Conservation (phyloP, 2,113 vertebrate species). For the Tychaedon coryphoeus region DNA sequence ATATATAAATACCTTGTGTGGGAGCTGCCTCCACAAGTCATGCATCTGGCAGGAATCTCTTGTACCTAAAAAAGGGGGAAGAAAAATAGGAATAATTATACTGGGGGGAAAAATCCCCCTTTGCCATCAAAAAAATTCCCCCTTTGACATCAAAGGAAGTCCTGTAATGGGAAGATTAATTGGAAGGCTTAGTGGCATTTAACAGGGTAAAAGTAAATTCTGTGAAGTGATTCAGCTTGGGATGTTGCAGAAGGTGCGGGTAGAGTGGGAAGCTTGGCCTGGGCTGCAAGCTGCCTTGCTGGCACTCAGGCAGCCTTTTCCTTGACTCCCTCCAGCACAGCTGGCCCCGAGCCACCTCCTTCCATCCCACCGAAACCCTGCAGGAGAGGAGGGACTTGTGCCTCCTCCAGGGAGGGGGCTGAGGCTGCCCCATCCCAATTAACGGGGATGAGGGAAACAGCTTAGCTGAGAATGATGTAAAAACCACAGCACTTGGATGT, state of each 20-base stretch:
- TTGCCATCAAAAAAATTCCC: slow-evolving; percentile 58
- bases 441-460: neutral
- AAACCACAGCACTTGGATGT: neutral
- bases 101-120: slow-evolving; percentile 65
- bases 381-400: neutral
- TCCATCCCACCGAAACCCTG: neutral
- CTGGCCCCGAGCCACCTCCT: rapidly evolving
- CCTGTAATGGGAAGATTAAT: slow-evolving; percentile 75
- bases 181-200: slow-evolving; percentile 73
- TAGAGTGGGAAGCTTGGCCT: slow-evolving; percentile 51
- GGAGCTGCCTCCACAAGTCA: slow-evolving; percentile 69
- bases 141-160: slow-evolving; percentile 77
- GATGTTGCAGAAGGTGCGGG: slow-evolving; percentile 67
- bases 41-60: slow-evolving; percentile 39
- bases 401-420: neutral
- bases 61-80: slow-evolving; percentile 15
- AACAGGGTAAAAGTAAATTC: slow-evolving; percentile 69
- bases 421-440: neutral
- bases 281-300: slow-evolving; percentile 13
- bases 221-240: slow-evolving; percentile 65
- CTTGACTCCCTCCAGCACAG: neutral
- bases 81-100: slow-evolving; percentile 69
- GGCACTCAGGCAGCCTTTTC: neutral
- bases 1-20: slow-evolving; percentile 43
- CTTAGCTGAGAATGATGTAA: neutral